Evolutionary conservation across 1,140 invertebrate species (phyloP).

Genomic region (Centruroides sculpturatus): DNA sequence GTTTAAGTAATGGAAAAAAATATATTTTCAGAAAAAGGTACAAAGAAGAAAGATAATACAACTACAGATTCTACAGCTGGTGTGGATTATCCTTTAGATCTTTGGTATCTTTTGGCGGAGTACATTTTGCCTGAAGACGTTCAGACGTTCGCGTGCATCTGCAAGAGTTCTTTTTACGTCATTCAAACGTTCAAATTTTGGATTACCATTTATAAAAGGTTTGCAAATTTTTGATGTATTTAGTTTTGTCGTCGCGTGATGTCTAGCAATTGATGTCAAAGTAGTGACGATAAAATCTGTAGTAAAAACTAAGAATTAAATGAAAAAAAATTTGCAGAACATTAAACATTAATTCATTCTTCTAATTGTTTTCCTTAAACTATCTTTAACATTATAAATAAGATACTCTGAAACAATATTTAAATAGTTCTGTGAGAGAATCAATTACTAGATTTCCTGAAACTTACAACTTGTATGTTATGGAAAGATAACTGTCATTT

Average conservation of each 20-base stretch:
- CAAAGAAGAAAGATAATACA: slow-evolving; percentile 19
- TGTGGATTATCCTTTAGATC: slow-evolving; percentile 46
- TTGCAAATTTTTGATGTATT: slow-evolving; percentile 17
- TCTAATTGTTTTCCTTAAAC: too few species aligned
- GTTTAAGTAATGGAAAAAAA: slow-evolving; percentile 28
- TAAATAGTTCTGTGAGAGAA: too few species aligned
- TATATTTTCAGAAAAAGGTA: slow-evolving; percentile 19
- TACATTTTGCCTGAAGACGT: slow-evolving; percentile 54
- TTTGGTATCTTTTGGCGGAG: slow-evolving; percentile 52
- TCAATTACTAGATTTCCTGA: too few species aligned
- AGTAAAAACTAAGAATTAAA: too few species aligned
- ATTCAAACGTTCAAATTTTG: slow-evolving; percentile 50
- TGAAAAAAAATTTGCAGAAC: too few species aligned
- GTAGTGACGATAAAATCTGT: too few species aligned
- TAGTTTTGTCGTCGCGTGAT: background rate
- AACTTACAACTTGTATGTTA: too few species aligned
- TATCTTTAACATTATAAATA: too few species aligned
- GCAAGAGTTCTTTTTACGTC: slow-evolving; percentile 42
- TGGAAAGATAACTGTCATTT: too few species aligned
- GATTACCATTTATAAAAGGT: slow-evolving; percentile 47
- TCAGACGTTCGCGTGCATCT: slow-evolving; percentile 47
- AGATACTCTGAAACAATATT: too few species aligned
- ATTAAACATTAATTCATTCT: too few species aligned
- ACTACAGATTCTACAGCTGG: slow-evolving; percentile 22
- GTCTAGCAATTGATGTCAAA: too few species aligned